Percentiles rank a stretch among this genome's conserved stretches.
phyloP scores from a whole-genome alignment of 2,113 vertebrate genomes.

The Pseudorectes ferrugineus region DNA sequence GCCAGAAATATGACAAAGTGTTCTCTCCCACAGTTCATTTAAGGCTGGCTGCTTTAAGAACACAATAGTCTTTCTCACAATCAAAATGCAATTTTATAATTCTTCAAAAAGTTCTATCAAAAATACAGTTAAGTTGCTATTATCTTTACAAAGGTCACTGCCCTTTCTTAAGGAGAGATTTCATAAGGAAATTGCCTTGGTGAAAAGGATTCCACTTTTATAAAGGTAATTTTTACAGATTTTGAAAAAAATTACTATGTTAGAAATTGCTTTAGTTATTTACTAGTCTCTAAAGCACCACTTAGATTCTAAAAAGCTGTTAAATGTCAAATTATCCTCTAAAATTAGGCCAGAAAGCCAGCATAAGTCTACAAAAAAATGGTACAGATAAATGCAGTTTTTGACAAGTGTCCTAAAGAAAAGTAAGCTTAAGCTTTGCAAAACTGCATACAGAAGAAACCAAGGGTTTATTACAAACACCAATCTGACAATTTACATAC shows the following conservation, averaged over 20 bases:
- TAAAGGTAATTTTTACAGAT: neutral
- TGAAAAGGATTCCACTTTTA: neutral
- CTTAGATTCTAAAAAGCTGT: neutral
- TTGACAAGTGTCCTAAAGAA: neutral
- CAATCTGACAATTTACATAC: neutral
- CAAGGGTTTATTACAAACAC: neutral
- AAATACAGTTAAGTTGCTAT: neutral
- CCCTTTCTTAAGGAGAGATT: neutral
- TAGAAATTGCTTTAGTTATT: neutral
- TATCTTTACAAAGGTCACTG: neutral
- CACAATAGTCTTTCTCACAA: neutral
- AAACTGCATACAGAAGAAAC: neutral
- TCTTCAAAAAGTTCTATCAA: neutral
- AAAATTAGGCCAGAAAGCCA: neutral
- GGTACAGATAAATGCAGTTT: neutral
- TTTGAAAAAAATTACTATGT: neutral
- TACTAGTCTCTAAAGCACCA: neutral
- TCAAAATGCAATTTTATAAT: neutral
- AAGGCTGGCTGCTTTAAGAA: neutral
- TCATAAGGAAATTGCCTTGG: neutral
- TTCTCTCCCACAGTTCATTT: neutral
- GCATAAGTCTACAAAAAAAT: neutral
- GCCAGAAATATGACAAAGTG: neutral
- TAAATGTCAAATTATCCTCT: neutral
- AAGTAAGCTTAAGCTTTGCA: neutral